A percentile compares a stretch with the other conserved stretches of the same genome.
These are phyloP conservation scores for Elgaria multicarinata DNA, from an alignment of 2,113 vertebrate genomes.

Conservation along the genomic window DNA sequence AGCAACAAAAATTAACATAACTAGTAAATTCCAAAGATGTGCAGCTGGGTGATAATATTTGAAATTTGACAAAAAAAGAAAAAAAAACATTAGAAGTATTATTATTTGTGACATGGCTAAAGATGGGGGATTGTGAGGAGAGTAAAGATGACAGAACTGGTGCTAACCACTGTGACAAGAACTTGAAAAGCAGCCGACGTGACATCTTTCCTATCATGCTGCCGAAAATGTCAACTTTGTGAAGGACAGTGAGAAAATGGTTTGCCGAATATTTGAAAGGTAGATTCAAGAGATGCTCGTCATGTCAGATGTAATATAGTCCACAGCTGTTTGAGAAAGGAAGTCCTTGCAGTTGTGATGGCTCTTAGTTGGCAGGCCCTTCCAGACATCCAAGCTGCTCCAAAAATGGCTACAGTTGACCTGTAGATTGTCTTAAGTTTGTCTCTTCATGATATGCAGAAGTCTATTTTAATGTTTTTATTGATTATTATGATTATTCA, in stretches of 20 bases:
- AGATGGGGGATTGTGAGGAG: conserved; percentile 85
- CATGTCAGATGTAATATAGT: conserved; percentile 86
- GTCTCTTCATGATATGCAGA: conserved; percentile 43
- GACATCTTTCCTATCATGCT: conserved; percentile 84
- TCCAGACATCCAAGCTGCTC: conserved; percentile 68
- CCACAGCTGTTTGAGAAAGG: conserved; percentile 76
- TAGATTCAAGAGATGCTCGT: conserved; percentile 79
- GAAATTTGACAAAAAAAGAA: conserved; percentile 75
- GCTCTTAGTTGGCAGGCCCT: conserved; percentile 76
- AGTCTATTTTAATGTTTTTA: neutral
- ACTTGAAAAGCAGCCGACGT: conserved; percentile 91
- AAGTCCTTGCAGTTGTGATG: conserved; percentile 73
- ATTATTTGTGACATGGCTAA: conserved; percentile 91
- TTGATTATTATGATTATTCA: neutral
- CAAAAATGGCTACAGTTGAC: conserved; percentile 76
- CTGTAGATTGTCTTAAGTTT: conserved; percentile 76
- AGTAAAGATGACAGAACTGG: conserved; percentile 90
- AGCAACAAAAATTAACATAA: conserved; percentile 71
- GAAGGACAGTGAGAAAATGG: conserved; percentile 88
- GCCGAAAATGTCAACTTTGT: conserved; percentile 86
- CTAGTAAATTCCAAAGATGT: conserved; percentile 65
- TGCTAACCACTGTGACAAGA: conserved; percentile 87
- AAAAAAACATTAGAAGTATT: conserved; percentile 74
- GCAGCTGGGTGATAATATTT: conserved; percentile 72
- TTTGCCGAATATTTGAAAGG: conserved; percentile 86